Base-by-base conservation (phyloP, 2,797 vertebrate genomes). In the Acanthornis magna region DNA sequence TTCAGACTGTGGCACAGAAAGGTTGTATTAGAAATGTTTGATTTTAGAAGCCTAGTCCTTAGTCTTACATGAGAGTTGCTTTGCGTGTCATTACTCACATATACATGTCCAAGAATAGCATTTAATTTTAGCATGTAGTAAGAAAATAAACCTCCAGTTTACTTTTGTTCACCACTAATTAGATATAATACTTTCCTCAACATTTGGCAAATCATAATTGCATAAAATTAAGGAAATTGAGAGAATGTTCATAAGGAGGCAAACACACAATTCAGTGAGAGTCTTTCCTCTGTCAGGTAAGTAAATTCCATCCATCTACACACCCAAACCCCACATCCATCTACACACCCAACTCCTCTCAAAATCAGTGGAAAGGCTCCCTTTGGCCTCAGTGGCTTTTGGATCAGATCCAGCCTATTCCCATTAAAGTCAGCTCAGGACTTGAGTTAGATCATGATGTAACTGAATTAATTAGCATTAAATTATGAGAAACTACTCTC, bases 391-490 rank as follows among this genome's bases (percentile, higher is more conserved):
- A 54, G 54, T 75, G 72, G 60, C 54, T 96, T 90, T 83, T 94
- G 95, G 74, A 93, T 77, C 72, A 80, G 70, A 82, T 8, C 63
- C 92, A 91, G n/a, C 32, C 25, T 93, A 72, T 96, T 95, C 75
- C 23, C 73, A 93, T 83, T 89, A 84, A 85, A 96, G 72, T 96
- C 95, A 93, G 34, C 60, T 85, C 87, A 93, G 92, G 84, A 92
- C 89, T 85, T 93, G 81, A 94, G 83, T 54, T 95, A 91, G 73
- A 77, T 95, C 78, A 93, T 88, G 85, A 92, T 81, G 93, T 90
- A 96, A 97, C 90, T 82, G 93, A 88, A 96, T 97, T 97, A 97
- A 97, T 98, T 97, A 97, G 79, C 65, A 95, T 97, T 96, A 97
- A 97, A 97, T 97, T 97, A 96, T 87, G 95, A 91, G 95, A 94